These are phyloP conservation scores for Ifrita kowaldi DNA, from an alignment of 2,113 vertebrate species.

Conservation along the genomic window DNA sequence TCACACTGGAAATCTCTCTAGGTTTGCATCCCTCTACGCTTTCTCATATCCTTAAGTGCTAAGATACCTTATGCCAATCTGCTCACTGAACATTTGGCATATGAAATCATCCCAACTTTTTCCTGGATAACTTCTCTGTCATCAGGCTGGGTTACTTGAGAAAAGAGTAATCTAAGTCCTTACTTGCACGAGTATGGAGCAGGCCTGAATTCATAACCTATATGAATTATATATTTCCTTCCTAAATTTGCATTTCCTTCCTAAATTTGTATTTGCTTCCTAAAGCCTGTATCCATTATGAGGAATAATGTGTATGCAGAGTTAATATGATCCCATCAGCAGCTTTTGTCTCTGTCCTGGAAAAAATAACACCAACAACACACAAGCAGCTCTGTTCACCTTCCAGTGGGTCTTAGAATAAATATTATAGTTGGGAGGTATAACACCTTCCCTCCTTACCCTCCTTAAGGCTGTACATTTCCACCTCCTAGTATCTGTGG, in stretches of 20 bases:
- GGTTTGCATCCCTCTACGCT: neutral
- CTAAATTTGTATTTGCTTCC: neutral
- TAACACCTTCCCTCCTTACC: neutral
- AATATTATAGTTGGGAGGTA: neutral
- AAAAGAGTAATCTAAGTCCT: neutral
- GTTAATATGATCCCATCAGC: neutral
- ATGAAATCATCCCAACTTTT: neutral
- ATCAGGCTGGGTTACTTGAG: neutral
- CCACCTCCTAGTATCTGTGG: neutral
- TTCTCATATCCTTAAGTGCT: neutral
- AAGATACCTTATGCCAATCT: neutral
- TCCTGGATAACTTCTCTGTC: neutral
- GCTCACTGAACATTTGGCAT: neutral
- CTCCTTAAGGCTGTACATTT: neutral
- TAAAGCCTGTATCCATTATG: neutral
- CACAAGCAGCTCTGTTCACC: neutral
- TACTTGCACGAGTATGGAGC: neutral
- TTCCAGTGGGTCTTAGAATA: neutral
- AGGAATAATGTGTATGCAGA: neutral
- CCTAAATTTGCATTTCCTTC: neutral
- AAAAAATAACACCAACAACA: neutral
- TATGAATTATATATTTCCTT: neutral
- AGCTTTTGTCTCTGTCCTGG: neutral
- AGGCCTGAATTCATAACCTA: neutral
- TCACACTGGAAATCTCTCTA: neutral